Evolutionary conservation across 1,140 invertebrate genomes (phyloP).

Genomic region (Drosophila arizonae): DNA sequence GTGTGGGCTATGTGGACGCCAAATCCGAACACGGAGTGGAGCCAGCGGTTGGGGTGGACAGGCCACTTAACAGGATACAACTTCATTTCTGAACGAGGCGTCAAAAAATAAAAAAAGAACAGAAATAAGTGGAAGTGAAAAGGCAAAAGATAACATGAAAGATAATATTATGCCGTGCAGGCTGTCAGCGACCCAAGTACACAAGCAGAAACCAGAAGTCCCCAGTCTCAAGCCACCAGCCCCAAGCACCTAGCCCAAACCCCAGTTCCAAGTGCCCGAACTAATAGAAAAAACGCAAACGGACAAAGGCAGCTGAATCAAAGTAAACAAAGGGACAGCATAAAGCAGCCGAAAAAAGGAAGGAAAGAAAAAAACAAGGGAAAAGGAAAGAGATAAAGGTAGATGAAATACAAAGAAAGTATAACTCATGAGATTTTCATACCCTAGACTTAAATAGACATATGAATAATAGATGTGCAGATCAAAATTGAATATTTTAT

Average conservation of each 20-base stretch:
- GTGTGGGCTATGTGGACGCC: conserved; percentile 9
- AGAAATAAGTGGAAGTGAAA: conserved; percentile 49
- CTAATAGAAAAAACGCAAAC: conserved; percentile 39
- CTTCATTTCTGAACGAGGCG: conserved; percentile 68
- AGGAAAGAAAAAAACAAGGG: neutral
- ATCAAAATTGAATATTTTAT: too few species aligned
- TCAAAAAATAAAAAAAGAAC: conserved; percentile 49
- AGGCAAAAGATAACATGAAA: conserved; percentile 78
- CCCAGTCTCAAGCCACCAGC: neutral
- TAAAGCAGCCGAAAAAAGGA: conserved; percentile 20
- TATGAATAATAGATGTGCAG: too few species aligned
- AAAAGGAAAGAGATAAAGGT: neutral
- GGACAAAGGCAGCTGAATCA: conserved; percentile 39
- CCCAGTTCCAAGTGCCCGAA: conserved; percentile 3
- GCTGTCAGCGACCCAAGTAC: conserved; percentile 41
- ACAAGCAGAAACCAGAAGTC: neutral
- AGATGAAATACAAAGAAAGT: neutral
- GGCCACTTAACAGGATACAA: conserved; percentile 76
- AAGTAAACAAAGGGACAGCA: conserved; percentile 49
- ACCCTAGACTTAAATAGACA: neutral
- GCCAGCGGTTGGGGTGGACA: neutral
- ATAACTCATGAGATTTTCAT: neutral
- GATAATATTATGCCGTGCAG: conserved; percentile 73
- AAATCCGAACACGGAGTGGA: neutral
- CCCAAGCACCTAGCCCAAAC: neutral